These are phyloP conservation scores for Apus apus DNA, from an alignment of 2,113 vertebrate genomes.

Conservation along the genomic window DNA sequence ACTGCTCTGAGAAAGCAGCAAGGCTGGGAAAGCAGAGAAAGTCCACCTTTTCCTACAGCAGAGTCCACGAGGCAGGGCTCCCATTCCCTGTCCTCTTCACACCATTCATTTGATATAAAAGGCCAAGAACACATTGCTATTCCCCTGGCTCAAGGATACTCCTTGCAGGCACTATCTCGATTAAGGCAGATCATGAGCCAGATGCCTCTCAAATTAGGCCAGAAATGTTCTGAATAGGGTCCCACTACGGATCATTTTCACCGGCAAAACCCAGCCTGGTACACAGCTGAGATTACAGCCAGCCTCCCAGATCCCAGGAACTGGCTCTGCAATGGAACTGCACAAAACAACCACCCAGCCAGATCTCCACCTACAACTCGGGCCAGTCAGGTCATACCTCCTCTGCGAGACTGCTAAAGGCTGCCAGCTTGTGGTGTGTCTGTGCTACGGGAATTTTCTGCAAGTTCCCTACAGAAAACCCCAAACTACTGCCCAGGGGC, in stretches of 20 bases:
- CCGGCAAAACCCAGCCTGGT: background rate
- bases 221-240: background rate
- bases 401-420: background rate
- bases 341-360: background rate
- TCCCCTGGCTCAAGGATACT: background rate
- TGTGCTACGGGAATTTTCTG: background rate
- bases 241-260: background rate
- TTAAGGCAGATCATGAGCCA: background rate
- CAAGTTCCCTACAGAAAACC: rapidly evolving
- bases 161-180: background rate
- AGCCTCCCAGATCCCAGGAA: background rate
- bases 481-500: rapidly evolving
- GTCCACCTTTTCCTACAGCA: background rate
- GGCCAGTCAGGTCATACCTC: background rate
- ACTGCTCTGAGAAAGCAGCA: background rate
- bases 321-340: background rate
- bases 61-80: background rate
- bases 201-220: background rate
- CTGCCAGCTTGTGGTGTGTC: constrained; percentile 49
- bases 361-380: rapidly evolving
- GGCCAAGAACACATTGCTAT: background rate
- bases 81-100: background rate
- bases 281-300: background rate
- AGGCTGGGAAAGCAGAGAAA: background rate
- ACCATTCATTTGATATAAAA: background rate